A percentile compares a stretch with the other conserved stretches of the same genome.
These are phyloP conservation scores for Hyposoter dolosus DNA, from an alignment of 2,888 invertebrate genomes.

Conservation along the genomic window DNA sequence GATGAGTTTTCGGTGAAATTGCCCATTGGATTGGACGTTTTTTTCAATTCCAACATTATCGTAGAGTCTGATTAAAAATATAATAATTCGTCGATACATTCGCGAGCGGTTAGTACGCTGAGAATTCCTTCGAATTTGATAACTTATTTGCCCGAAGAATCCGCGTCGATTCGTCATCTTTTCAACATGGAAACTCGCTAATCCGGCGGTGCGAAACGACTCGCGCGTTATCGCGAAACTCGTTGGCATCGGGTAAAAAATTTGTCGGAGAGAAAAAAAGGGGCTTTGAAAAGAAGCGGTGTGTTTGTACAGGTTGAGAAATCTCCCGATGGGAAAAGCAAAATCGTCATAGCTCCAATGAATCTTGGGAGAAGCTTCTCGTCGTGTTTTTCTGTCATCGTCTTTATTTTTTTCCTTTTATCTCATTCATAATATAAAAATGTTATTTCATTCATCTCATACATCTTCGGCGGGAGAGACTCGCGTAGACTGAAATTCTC, in stretches of 20 bases:
- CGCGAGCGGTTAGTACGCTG: not conserved
- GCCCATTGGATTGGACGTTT: not conserved
- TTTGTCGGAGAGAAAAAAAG: not conserved
- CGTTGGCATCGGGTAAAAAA: conserved; percentile 24
- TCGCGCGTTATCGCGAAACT: conserved; percentile 20
- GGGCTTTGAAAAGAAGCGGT: conserved; percentile 4
- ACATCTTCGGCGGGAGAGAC: not conserved
- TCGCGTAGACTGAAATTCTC: conserved; percentile 18
- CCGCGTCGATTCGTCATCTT: conserved; percentile 12
- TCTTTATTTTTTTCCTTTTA: conserved; percentile 25
- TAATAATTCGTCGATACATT: not conserved
- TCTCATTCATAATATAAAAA: conserved; percentile 8
- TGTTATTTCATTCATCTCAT: conserved; percentile 35
- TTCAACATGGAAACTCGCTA: conserved; percentile 47
- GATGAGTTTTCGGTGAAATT: not conserved
- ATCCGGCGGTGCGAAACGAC: conserved; percentile 6
- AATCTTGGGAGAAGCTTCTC: conserved; percentile 24
- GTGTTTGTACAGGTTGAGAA: conserved; percentile 14
- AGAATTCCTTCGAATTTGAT: conserved; percentile 20
- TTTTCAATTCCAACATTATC: not conserved
- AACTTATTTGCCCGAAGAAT: conserved; percentile 1
- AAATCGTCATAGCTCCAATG: conserved; percentile 20
- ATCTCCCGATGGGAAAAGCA: conserved; percentile 16
- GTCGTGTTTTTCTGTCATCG: conserved; percentile 10
- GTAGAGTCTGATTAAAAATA: not conserved